phyloP scores from a whole-genome alignment of 2,797 vertebrate genomes.

The Phoxinus dragarum region DNA sequence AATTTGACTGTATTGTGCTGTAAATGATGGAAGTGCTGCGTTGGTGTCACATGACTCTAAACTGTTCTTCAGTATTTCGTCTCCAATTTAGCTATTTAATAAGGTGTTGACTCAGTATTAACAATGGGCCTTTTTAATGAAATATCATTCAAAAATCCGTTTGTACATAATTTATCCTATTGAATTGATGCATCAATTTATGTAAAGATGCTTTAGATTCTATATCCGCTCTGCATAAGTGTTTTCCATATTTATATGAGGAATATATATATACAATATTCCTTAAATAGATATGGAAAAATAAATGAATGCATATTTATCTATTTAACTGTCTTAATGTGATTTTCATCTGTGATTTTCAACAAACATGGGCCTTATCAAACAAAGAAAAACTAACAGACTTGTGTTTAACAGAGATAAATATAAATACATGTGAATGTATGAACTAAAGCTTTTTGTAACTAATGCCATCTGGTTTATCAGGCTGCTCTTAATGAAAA shows the following conservation, averaged over 20 bases:
- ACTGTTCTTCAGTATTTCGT: neutral
- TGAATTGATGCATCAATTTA: neutral
- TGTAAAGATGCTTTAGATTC: neutral
- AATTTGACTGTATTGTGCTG: neutral
- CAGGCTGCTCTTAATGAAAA: slow-evolving; percentile 3
- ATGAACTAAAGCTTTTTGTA: neutral
- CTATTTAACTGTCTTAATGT: slow-evolving; percentile 40
- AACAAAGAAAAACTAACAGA: slow-evolving; percentile 24
- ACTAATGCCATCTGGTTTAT: neutral
- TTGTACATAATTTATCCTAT: neutral
- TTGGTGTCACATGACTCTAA: slow-evolving; percentile 4
- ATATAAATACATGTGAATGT: slow-evolving; percentile 8
- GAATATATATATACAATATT: neutral
- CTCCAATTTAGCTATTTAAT: neutral
- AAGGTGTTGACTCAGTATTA: slow-evolving; percentile 36
- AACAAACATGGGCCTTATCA: slow-evolving; percentile 13
- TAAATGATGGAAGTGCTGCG: neutral
- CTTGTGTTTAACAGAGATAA: neutral
- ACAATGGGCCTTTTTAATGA: neutral
- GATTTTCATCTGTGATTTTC: slow-evolving; percentile 23
- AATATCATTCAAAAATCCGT: neutral
- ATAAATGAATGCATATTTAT: slow-evolving; percentile 42
- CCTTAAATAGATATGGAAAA: neutral
- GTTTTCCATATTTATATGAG: neutral
- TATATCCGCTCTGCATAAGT: neutral